These are phyloP conservation scores for Podarcis muralis DNA, from an alignment of 2,113 vertebrate genomes.

Conservation along the genomic window DNA sequence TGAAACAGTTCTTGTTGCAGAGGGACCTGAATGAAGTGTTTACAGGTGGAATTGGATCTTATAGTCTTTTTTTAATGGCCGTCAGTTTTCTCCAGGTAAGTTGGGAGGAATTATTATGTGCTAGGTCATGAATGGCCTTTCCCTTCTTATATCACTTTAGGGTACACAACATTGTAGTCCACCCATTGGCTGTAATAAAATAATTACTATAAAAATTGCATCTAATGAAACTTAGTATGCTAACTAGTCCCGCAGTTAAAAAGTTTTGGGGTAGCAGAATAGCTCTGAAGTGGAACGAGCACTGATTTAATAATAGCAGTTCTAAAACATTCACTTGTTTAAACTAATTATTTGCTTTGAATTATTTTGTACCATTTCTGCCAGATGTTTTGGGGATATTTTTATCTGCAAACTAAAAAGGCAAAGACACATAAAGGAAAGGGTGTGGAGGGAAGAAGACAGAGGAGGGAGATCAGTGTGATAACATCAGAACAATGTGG, in stretches of 20 bases:
- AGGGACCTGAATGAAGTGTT: conserved; percentile 99
- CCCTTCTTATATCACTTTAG: neutral
- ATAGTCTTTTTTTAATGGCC: conserved; percentile 98
- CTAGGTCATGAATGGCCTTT: neutral
- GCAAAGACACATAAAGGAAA: neutral
- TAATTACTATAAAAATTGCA: neutral
- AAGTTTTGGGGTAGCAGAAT: neutral
- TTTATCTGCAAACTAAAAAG: neutral
- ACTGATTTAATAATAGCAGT: neutral
- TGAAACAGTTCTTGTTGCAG: conserved; percentile 98
- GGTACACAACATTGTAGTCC: no score
- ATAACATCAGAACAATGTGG: no score
- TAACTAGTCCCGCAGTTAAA: neutral
- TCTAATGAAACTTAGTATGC: neutral
- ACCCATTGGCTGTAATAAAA: neutral
- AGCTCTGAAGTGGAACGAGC: neutral
- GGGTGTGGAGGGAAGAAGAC: neutral
- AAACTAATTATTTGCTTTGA: neutral
- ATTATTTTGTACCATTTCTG: neutral
- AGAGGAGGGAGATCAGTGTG: neutral
- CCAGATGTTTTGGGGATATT: neutral
- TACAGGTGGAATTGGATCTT: conserved; percentile 97
- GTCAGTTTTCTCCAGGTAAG: conserved; percentile 98
- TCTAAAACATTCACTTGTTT: neutral
- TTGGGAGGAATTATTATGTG: fast-evolving